Evolutionary conservation across 1,140 invertebrate genomes (phyloP).

Genomic region (Lucilia sericata): DNA sequence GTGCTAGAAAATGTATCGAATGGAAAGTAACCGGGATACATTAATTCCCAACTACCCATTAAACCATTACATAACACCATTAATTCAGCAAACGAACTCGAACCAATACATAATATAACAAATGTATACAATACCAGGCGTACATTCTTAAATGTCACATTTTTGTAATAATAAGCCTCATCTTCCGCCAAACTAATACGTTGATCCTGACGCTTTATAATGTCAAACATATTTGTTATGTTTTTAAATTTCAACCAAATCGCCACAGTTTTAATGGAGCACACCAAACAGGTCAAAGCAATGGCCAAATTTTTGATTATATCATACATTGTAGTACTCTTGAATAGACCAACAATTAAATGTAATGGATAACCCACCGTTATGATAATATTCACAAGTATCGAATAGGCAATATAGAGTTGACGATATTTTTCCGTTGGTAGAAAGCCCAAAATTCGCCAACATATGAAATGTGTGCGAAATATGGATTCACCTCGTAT

Average conservation of each 20-base stretch:
- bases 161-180: not conserved
- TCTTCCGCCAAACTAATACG: not conserved
- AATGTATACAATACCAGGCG: not conserved
- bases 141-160: not conserved
- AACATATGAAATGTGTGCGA: not conserved
- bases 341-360: constrained; percentile 32
- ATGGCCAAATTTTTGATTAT: constrained; percentile 41
- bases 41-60: constrained; percentile 25
- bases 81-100: constrained; percentile 22
- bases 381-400: constrained; percentile 12
- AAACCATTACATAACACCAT: constrained; percentile 26
- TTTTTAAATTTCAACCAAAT: constrained; percentile 36
- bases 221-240: constrained; percentile 18
- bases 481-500: not conserved
- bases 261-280: constrained; percentile 25
- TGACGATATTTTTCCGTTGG: constrained; percentile 24
- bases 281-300: constrained; percentile 16
- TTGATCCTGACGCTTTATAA: constrained; percentile 15
- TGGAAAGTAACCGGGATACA: constrained; percentile 47
- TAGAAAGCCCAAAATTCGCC: constrained; percentile 15
- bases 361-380: constrained; percentile 42
- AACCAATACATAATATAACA: constrained; percentile 1
- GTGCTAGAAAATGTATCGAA: constrained; percentile 31
- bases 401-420: constrained; percentile 27
- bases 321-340: constrained; percentile 20